Evolutionary conservation across 1,140 invertebrate genomes (phyloP), one percentile per base, ranked within the genome.

Genomic region (Pseudomyrmex flavicornis): DNA sequence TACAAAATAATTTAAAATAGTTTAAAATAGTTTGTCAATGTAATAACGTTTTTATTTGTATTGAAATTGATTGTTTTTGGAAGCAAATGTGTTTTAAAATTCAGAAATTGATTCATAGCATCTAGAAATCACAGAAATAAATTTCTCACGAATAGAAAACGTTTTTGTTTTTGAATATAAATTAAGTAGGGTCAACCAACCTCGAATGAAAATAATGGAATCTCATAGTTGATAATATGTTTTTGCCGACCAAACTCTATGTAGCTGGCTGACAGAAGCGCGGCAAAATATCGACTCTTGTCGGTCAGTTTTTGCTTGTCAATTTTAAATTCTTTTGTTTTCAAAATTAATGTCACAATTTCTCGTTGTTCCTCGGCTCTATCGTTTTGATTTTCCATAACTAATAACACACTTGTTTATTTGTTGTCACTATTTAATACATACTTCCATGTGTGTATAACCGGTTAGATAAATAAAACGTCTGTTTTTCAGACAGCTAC

Each of bases 221-320:
- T 87, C 7, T 88, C 69, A 63, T 90, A 91, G 61, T 92, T 89
- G n/a, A 92, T 89, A 46, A 59, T 12, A 9, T 90, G 82, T 63
- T 92, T 85, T 7, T 83, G 69, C 1, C 72, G 56, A 8, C 3
- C 13, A 20, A 73, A 77, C 72, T 92, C 91, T 8, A 17, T 66
- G 63, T 88, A 92, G 58, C 88, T 86, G 8, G 65, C 62, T 0
- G 88, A 90, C 8, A 92, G 83, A 65, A 92, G 88, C 0, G 83
- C 82, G 1, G 77, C 72, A 44, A 92, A 92, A 44, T 92, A 92
- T 0, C 35, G 44, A 17, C 91, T 92, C 15, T 88, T 66, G 8
- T 63, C 35, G 0, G 66, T 66, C 15, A 92, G 66, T 62, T 85
- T 90, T n/a, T 73, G 46, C 52, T 69, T 91, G 4, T 83, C 62